A percentile compares a stretch with the other conserved stretches of the same genome.
phyloP scores from a whole-genome alignment of 53 echinoderm and acorn worm genomes.

The Hippasteria phrygiana region DNA sequence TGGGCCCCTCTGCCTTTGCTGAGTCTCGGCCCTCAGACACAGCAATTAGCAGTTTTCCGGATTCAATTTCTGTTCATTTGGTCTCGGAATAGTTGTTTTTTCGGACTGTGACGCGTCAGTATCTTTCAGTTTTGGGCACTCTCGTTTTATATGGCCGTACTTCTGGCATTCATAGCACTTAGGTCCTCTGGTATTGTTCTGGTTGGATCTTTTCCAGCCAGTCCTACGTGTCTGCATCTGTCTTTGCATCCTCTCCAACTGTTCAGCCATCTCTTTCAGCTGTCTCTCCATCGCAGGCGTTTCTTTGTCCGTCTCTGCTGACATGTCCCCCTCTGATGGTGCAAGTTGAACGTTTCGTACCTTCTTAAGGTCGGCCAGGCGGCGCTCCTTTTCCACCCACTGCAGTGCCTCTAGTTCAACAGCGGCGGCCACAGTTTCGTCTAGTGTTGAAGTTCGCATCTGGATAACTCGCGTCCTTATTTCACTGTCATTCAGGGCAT shows the following conservation, averaged over 20 bases:
- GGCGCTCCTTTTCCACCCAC: neutral
- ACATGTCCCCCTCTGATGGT: neutral
- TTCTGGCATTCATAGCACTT: slow-evolving; percentile 61
- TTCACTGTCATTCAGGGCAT: slow-evolving; percentile 55
- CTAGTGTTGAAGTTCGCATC: slow-evolving; percentile 33
- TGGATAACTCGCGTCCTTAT: slow-evolving; percentile 37
- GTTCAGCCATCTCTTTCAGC: slow-evolving; percentile 15
- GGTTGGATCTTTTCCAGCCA: neutral
- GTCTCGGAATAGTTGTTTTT: neutral
- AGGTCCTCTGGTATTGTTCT: neutral
- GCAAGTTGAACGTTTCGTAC: neutral
- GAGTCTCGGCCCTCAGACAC: slow-evolving; percentile 45
- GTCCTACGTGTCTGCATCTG: neutral
- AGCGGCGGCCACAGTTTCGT: slow-evolving; percentile 49
- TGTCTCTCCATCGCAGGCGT: neutral
- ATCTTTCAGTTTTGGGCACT: slow-evolving; percentile 34
- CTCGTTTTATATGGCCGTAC: slow-evolving; percentile 47
- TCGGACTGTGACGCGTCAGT: neutral
- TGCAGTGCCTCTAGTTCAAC: slow-evolving; percentile 53
- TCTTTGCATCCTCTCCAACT: neutral
- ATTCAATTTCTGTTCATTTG: neutral
- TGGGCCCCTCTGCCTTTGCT: slow-evolving; percentile 9
- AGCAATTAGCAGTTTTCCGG: slow-evolving; percentile 59
- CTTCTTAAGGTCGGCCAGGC: neutral
- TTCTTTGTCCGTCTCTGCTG: neutral